Evolutionary conservation across 2,888 invertebrate genomes (phyloP), one percentile per base, ranked within the genome.

Genomic region (Axea sp.): DNA sequence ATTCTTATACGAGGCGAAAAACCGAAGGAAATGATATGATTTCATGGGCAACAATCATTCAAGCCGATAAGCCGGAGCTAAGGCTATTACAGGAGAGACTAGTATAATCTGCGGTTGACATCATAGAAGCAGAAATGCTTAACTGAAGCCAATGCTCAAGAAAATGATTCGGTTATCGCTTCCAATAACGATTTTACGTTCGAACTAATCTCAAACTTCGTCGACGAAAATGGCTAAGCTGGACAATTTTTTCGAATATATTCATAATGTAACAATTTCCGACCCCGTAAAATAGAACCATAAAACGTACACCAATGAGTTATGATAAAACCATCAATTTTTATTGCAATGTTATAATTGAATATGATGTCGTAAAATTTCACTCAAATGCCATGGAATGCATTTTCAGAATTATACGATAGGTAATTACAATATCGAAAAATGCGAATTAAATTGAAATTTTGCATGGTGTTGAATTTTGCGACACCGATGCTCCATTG

Each of bases 101-200:
- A 17, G 26, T 7, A 45, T 19, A 47, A 59, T 43, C 33, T 22
- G 31, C 45, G 33, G 31, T 43, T 41, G 41, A 43, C 57, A 41
- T 57, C 43, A 1, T 45, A n/a, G 28, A 5, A 8, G 47, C 60
- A 31, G 28, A 59, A 43, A 59, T 59, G 35, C 35, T 31, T 59
- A 45, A 59, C 24, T n/a, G 43, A 28, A 45, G 59, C 59, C 35
- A 43, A 43, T 45, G 35, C 47, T 8, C 17, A 39, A 49, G 62
- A 62, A 49, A 62, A 45, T 30, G 49, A 60, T 47, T 60, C 47
- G 19, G 47, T 60, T 60, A 60, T 60, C 60, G 60, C 19, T 11
- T 2, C 17, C 37, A 43, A 60, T 60, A 60, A 47, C 47, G 47
- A 35, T 47, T 8, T 47, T 60, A 35, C 47, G 35, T 17, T 22